Conservation (phyloP, 2,797 vertebrate genomes). For the Thalassophryne amazonica region DNA sequence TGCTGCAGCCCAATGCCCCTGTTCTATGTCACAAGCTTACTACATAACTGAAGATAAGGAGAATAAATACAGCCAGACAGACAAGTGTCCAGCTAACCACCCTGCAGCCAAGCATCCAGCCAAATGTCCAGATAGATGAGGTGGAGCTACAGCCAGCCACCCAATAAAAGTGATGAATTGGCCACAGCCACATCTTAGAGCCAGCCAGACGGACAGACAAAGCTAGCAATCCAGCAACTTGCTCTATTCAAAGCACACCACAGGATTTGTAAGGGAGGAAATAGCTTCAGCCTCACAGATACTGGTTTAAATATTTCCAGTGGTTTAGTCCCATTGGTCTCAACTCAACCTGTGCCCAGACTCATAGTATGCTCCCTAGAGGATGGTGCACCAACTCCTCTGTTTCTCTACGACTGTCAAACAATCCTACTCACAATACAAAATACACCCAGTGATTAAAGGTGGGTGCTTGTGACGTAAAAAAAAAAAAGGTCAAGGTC, state of each 20-base stretch:
- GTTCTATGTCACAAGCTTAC: constrained; percentile 42
- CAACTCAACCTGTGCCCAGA: constrained; percentile 16
- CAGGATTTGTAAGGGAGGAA: constrained; percentile 34
- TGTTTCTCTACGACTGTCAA: constrained; percentile 1
- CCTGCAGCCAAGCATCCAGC: constrained; percentile 37
- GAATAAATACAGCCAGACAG: constrained; percentile 31
- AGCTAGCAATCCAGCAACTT: constrained; percentile 23
- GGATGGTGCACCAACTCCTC: constrained; percentile 1
- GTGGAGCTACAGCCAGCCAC: constrained; percentile 32
- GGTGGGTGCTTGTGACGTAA: too few relatives aligned
- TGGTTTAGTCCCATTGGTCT: constrained; percentile 27
- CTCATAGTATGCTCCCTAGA: constrained; percentile 6
- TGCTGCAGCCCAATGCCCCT: constrained; percentile 30
- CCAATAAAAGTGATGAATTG: constrained; percentile 27
- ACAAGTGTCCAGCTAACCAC: constrained; percentile 6
- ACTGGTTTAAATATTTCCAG: constrained; percentile 36
- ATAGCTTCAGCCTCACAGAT: constrained; percentile 41
- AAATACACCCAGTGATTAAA: too few relatives aligned
- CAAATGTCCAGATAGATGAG: constrained; percentile 49
- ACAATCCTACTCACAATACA: too few relatives aligned
- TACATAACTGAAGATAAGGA: constrained; percentile 26
- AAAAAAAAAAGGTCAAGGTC: too few relatives aligned
- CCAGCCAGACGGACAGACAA: constrained; percentile 16
- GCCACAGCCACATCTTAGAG: constrained; percentile 40
- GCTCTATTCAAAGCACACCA: constrained; percentile 39